A percentile compares a stretch with the other conserved stretches of the same genome.
Evolutionary conservation across 2,888 invertebrate genomes (phyloP).

Genomic region (Hofmannophila pseudospretella): DNA sequence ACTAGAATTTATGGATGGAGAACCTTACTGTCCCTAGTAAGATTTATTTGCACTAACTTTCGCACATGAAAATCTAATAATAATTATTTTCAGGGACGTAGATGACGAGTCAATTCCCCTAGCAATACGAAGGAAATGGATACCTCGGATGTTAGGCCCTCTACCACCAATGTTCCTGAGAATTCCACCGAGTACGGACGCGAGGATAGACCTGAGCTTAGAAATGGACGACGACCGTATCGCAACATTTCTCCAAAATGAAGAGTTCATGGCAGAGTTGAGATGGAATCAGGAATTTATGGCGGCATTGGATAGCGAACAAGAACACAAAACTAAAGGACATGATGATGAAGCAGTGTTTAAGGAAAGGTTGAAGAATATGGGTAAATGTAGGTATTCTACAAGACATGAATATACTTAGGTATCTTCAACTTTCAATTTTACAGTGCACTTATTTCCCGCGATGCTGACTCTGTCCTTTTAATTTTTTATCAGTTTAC

Average conservation of each 20-base stretch:
- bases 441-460: too few relatives aligned
- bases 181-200: slow-evolving; percentile 72
- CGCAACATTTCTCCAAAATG: slow-evolving; percentile 91
- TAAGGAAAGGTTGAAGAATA: slow-evolving; percentile 86
- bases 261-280: slow-evolving; percentile 92
- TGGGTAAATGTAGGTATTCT: slow-evolving; percentile 83
- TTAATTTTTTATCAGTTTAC: neutral
- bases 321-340: slow-evolving; percentile 64
- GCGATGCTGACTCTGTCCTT: too few relatives aligned
- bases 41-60: neutral
- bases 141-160: slow-evolving; percentile 86
- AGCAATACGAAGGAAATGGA: slow-evolving; percentile 81
- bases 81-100: slow-evolving; percentile 40
- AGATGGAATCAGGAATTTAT: slow-evolving; percentile 93
- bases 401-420: too few relatives aligned
- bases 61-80: neutral
- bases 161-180: slow-evolving; percentile 89
- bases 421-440: too few relatives aligned
- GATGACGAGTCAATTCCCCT: slow-evolving; percentile 65
- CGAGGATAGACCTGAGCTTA: slow-evolving; percentile 62
- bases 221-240: slow-evolving; percentile 92
- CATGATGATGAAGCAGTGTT: slow-evolving; percentile 85
- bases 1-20: too few relatives aligned
- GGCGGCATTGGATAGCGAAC: slow-evolving; percentile 88
- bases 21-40: neutral